Conservation (phyloP, 2,797 vertebrate genomes). For the Myotis planiceps region DNA sequence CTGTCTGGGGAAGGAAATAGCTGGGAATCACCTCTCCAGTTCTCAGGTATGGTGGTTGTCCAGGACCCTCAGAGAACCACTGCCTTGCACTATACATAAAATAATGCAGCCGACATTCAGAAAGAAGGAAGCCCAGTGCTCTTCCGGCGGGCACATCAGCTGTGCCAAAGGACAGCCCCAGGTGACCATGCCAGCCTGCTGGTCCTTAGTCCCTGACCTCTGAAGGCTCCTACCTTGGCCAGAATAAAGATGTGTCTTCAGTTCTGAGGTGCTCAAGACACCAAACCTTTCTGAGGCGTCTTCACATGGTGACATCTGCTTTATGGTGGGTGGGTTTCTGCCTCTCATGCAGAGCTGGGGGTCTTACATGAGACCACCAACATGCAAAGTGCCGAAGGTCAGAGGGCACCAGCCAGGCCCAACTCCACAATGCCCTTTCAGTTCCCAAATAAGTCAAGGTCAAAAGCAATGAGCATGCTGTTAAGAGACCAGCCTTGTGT, state of each 20-base stretch:
- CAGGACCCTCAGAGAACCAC: background rate
- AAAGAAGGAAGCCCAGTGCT: background rate
- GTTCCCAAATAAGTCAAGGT: background rate
- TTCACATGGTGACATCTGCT: background rate
- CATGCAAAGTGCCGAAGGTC: fast-evolving
- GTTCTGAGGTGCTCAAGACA: fast-evolving
- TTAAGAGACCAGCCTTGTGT: background rate
- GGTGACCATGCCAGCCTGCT: background rate
- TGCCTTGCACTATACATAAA: fast-evolving
- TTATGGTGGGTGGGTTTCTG: background rate
- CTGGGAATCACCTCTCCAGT: background rate
- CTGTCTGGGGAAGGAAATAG: background rate
- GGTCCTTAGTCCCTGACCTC: background rate
- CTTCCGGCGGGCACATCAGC: fast-evolving
- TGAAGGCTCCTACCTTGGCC: background rate
- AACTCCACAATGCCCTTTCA: background rate
- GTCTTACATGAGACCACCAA: background rate
- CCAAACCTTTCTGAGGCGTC: background rate
- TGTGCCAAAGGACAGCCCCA: fast-evolving
- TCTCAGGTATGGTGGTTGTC: too few relatives aligned
- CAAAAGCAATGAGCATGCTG: fast-evolving
- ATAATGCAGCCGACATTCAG: fast-evolving
- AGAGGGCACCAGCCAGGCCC: background rate
- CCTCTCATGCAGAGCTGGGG: background rate
- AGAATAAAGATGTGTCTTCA: background rate